These are phyloP conservation scores for Xiphophorus birchmanni DNA, from an alignment of 2,797 vertebrate genomes.

Conservation along the genomic window DNA sequence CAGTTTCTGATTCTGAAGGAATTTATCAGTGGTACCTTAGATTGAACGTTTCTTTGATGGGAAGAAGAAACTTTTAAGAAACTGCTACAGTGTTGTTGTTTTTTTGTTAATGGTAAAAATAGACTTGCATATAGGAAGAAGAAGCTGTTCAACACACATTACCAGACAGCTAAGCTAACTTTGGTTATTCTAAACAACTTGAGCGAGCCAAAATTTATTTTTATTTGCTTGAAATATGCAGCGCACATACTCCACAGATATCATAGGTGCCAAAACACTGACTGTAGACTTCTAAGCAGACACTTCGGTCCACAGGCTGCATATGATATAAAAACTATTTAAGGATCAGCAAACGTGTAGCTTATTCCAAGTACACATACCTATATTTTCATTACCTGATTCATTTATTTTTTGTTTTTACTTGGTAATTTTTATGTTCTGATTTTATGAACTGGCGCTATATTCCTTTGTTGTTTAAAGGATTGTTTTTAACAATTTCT, in stretches of 20 bases:
- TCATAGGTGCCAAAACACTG: conserved; percentile 62
- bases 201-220: conserved; percentile 25
- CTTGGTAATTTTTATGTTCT: conserved; percentile 33
- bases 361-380: conserved; percentile 50
- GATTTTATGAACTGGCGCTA: conserved; percentile 63
- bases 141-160: conserved; percentile 23
- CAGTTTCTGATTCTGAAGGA: conserved; percentile 14
- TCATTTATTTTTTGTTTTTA: neutral
- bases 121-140: neutral
- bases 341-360: conserved; percentile 43
- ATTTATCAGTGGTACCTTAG: conserved; percentile 28
- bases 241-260: conserved; percentile 33
- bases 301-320: conserved; percentile 17
- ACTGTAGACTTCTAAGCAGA: conserved; percentile 2
- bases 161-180: conserved; percentile 12
- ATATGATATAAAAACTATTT: conserved; percentile 26
- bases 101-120: conserved; percentile 15
- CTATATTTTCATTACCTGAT: conserved; percentile 23
- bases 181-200: conserved; percentile 26
- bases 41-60: conserved; percentile 17
- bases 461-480: conserved; percentile 70
- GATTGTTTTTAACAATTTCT: conserved; percentile 38
- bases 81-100: conserved; percentile 14
- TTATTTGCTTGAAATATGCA: conserved; percentile 21
- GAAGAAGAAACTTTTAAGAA: conserved; percentile 19